Conservation (phyloP, 2,888 invertebrate species). For the Aromia moschata region DNA sequence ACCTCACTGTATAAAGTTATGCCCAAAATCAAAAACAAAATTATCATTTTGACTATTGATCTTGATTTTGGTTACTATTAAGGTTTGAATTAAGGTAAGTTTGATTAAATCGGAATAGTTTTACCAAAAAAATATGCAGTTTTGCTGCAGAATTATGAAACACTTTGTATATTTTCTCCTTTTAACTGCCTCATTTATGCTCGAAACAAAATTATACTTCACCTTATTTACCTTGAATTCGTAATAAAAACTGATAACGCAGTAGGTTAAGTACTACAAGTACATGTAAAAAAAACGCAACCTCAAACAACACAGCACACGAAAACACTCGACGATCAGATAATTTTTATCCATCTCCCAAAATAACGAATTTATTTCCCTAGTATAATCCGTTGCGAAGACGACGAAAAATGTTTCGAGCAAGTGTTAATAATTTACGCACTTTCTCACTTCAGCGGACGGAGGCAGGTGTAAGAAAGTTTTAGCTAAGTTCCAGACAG, state of each 20-base stretch:
- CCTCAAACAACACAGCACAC: neutral
- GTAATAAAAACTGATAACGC: conserved; percentile 5
- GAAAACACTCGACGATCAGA: neutral
- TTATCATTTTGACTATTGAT: neutral
- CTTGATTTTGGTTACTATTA: neutral
- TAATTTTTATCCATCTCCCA: neutral
- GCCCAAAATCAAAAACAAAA: neutral
- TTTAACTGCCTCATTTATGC: neutral
- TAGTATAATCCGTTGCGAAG: too few relatives aligned
- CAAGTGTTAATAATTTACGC: conserved; percentile 12
- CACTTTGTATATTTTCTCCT: too few relatives aligned
- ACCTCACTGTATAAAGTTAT: neutral
- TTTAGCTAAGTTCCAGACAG: conserved; percentile 37
- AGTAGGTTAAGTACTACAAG: neutral
- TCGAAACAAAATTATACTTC: neutral
- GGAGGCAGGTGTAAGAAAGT: conserved; percentile 31
- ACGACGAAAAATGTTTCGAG: neutral
- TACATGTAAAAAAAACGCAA: neutral
- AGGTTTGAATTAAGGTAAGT: neutral
- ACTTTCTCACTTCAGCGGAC: neutral
- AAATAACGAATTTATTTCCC: too few relatives aligned
- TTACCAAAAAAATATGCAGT: too few relatives aligned
- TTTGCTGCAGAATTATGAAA: too few relatives aligned
- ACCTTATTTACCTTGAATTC: conserved; percentile 13
- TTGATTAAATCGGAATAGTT: too few relatives aligned